Conservation (phyloP, 2,113 vertebrate species). For the Austrofundulus limnaeus region DNA sequence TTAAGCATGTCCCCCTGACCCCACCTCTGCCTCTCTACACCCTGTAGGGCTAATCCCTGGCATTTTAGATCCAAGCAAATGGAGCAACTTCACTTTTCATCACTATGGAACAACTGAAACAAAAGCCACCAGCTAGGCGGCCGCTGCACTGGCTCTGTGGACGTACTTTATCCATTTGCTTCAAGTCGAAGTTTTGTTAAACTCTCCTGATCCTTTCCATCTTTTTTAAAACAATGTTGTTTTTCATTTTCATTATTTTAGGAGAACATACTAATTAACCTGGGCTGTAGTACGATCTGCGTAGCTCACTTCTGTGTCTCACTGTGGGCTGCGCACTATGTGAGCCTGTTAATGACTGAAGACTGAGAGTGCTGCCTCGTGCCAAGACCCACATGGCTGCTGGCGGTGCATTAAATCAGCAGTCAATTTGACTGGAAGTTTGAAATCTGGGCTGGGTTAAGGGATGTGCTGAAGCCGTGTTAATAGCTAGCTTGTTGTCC, state of each 20-base stretch:
- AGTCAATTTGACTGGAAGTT: conserved; percentile 90
- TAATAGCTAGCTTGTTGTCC: conserved; percentile 95
- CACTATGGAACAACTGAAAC: conserved; percentile 73
- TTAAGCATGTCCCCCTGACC: conserved; percentile 35
- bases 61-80: conserved; percentile 66
- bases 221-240: conserved; percentile 4
- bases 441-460: conserved; percentile 89
- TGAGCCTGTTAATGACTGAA: conserved; percentile 73
- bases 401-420: conserved; percentile 87
- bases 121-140: conserved; percentile 44
- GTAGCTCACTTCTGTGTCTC: conserved; percentile 53
- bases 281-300: conserved; percentile 45
- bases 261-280: conserved; percentile 29
- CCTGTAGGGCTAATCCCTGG: conserved; percentile 70
- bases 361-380: conserved; percentile 74
- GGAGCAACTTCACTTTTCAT: conserved; percentile 64
- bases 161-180: conserved; percentile 27
- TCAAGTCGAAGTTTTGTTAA: conserved; percentile 40
- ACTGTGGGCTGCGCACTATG: conserved; percentile 39
- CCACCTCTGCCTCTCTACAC: conserved; percentile 32
- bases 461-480: conserved; percentile 87
- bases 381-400: conserved; percentile 85
- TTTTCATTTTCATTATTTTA: conserved; percentile 33
- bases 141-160: conserved; percentile 33
- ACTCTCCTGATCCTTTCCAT: conserved; percentile 3